A percentile compares a stretch with the other conserved stretches of the same genome.
Conservation (phyloP, 2,113 vertebrate genomes). For the Drymodes brunneopygia region DNA sequence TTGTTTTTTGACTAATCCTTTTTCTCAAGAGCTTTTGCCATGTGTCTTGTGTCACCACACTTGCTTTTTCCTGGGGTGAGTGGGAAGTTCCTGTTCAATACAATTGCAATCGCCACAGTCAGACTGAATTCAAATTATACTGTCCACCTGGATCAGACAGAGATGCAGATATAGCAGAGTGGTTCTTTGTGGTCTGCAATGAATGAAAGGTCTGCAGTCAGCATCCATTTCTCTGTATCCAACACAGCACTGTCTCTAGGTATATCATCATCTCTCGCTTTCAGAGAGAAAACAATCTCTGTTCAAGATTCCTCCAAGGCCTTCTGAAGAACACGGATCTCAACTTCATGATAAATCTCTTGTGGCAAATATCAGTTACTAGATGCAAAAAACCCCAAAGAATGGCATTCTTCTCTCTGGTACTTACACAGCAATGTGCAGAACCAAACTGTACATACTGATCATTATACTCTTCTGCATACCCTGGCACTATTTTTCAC, state of each 20-base stretch:
- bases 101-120: neutral
- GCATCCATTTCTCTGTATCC: neutral
- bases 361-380: neutral
- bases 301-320: neutral
- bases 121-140: neutral
- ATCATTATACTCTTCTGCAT: neutral
- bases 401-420: neutral
- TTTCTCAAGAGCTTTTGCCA: neutral
- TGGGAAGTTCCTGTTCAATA: neutral
- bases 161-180: neutral
- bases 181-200: neutral
- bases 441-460: accelerated
- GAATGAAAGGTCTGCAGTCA: neutral
- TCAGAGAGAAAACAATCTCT: neutral
- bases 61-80: neutral
- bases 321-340: neutral
- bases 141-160: neutral
- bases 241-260: accelerated
- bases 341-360: neutral
- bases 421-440: neutral
- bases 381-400: neutral
- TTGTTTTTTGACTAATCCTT: neutral
- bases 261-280: neutral
- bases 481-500: neutral
- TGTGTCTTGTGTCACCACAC: neutral